A percentile compares a stretch with the other conserved stretches of the same genome.
These are phyloP conservation scores for Copsychus sechellarum DNA, from an alignment of 2,113 vertebrate genomes.

Conservation along the genomic window DNA sequence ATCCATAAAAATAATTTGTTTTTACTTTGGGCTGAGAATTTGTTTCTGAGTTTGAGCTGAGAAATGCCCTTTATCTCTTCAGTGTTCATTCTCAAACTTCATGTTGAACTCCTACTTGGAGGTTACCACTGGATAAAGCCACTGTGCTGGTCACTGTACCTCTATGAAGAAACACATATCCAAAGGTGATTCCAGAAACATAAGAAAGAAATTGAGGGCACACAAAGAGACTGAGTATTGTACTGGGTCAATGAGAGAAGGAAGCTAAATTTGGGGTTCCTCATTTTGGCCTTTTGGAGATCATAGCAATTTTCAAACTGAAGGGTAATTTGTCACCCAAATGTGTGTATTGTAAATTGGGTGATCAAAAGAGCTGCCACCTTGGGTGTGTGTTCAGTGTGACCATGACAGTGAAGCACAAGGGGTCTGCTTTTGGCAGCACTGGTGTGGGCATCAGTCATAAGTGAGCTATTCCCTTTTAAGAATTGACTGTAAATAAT, in stretches of 20 bases:
- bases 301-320: neutral
- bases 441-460: neutral
- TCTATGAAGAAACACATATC: rapidly evolving
- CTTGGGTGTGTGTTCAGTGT: neutral
- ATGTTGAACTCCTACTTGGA: neutral
- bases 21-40: neutral
- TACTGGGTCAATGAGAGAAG: neutral
- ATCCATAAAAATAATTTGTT: neutral
- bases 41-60: neutral
- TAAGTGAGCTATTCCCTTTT: neutral
- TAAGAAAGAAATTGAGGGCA: neutral
- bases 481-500: neutral
- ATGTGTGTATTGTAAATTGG: neutral
- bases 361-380: neutral
- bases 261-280: neutral
- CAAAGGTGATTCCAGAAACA: neutral
- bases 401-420: rapidly evolving
- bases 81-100: neutral
- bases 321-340: neutral
- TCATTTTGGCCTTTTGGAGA: neutral
- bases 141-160: neutral
- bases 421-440: neutral
- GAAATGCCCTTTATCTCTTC: neutral
- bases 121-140: neutral
- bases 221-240: neutral